These are phyloP conservation scores for Epinotia demarniana DNA, from an alignment of 2,888 invertebrate genomes.

Conservation along the genomic window DNA sequence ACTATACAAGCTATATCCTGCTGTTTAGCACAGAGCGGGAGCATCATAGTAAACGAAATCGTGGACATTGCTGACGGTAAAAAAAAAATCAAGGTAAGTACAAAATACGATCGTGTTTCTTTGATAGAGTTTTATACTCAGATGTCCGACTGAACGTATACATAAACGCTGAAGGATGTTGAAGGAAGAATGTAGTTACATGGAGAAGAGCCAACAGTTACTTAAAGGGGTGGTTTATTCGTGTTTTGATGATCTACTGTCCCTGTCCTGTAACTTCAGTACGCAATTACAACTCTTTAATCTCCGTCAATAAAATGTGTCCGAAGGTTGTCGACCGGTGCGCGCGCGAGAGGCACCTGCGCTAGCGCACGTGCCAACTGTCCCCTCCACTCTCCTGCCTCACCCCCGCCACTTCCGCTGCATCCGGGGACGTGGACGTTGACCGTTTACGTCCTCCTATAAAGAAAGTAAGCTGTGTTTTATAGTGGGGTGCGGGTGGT, in stretches of 20 bases:
- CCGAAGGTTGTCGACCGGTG: slow-evolving; percentile 55
- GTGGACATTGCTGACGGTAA: not conserved
- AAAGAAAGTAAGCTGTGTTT: slow-evolving; percentile 30
- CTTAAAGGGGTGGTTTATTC: no score
- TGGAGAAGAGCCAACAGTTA: no score
- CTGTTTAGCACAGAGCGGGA: not conserved
- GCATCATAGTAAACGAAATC: not conserved
- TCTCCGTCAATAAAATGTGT: not conserved
- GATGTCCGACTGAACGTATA: no score
- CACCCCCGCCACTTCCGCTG: slow-evolving; percentile 59
- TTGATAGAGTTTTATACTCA: no score
- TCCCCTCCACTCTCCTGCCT: slow-evolving; percentile 61
- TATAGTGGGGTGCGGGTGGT: slow-evolving; percentile 19
- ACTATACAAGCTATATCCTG: not conserved
- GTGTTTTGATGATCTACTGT: no score
- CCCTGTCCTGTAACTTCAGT: no score
- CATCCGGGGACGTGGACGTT: slow-evolving; percentile 62
- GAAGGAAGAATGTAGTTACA: no score
- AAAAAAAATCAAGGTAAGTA: no score
- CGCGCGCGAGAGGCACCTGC: slow-evolving; percentile 70
- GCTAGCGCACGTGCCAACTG: slow-evolving; percentile 80
- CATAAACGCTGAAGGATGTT: no score
- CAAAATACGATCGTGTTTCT: no score
- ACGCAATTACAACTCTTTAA: not conserved
- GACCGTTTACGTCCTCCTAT: slow-evolving; percentile 42